Base-by-base conservation (phyloP, 2,888 invertebrate species). In the Drosophila tanythrix region DNA sequence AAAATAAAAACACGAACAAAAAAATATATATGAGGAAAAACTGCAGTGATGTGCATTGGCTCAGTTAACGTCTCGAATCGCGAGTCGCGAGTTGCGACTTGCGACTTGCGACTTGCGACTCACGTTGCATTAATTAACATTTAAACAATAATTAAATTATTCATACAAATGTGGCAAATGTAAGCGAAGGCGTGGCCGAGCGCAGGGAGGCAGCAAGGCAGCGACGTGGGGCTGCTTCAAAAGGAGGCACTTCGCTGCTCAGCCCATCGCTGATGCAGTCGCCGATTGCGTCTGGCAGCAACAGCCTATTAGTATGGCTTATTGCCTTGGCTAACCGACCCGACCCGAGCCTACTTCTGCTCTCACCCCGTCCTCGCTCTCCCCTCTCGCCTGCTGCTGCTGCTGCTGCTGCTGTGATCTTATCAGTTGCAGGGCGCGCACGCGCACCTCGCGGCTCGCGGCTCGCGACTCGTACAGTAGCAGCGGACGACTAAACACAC, bases 81-180 rank as follows among this genome's bases (percentile, higher is more conserved):
- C 18, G 51, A 31, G 70, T 61, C 3, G 52, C 18, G 43, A 40
- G 46, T 74, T 72, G 61, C 68, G 35, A 48, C 50, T 65, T 5
- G 51, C 18, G 50, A 29, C 61, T 72, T 18, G 62, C 64, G 61
- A 62, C 66, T 59, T 53, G 79, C 81, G 74, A 70, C 75, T 85
- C 89, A 87, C 87, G 82, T 87, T 91, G 91, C 86, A 91, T 92
- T 92, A 91, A 91, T 91, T 91, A 91, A 91, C 91, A 91, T 91
- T 92, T 91, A 91, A 91, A 91, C 91, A 89, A 91, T 92, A 91
- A 92, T 92, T 91, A 91, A 92, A 92, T 91, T 92, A 91, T 92
- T 91, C 91, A 91, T 90, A 90, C 84, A 86, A 87, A 87, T 89
- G 89, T 88, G 82, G 83, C 89, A 88, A 85, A 88, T 73, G 75